phyloP scores from a whole-genome alignment of 1,140 invertebrate genomes.

The Diorhabda elongata region DNA sequence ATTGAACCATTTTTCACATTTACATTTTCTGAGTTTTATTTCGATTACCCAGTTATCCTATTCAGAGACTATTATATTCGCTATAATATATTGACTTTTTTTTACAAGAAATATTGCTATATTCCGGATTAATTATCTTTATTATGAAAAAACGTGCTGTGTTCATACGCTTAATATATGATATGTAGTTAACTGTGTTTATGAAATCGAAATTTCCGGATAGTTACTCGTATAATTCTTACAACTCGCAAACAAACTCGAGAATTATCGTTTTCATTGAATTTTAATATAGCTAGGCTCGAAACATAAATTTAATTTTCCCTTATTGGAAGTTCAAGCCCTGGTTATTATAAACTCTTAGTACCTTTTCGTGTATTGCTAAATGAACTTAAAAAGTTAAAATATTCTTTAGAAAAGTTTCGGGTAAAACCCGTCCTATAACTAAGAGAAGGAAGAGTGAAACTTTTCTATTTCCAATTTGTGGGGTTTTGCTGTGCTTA shows the following conservation, averaged over 20 bases:
- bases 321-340: background rate
- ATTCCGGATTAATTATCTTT: no score
- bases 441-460: background rate
- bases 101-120: no score
- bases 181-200: no score
- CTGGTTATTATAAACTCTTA: background rate
- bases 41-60: no score
- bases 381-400: slow-evolving; percentile 3
- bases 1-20: no score
- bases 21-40: no score
- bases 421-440: background rate
- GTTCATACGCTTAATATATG: no score
- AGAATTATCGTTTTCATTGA: background rate
- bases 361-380: background rate
- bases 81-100: no score
- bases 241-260: background rate
- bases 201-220: no score
- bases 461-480: slow-evolving; percentile 3
- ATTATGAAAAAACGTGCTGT: no score
- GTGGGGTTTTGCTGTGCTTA: background rate
- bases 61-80: no score
- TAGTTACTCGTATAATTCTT: no score
- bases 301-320: background rate
- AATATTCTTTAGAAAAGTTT: background rate
- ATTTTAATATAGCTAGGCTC: background rate